phyloP scores from a whole-genome alignment of 2,888 invertebrate genomes.

The Eulithis testata region DNA sequence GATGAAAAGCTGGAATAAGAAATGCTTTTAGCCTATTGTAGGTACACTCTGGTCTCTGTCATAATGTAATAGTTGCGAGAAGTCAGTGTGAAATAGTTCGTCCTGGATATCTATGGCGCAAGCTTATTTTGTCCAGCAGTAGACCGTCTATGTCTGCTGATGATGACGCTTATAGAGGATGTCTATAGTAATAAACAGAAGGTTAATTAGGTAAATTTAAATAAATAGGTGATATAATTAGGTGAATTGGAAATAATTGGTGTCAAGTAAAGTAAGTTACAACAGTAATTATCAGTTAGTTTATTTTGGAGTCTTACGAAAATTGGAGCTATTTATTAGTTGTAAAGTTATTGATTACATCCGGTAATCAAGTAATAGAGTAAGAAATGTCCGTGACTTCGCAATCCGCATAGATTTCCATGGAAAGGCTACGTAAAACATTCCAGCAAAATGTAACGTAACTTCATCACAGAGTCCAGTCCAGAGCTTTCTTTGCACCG shows the following conservation, averaged over 20 bases:
- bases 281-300: background rate
- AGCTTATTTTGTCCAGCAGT: background rate
- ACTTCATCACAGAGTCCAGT: no score
- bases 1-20: constrained; percentile 58
- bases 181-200: constrained; percentile 7
- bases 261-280: constrained; percentile 20
- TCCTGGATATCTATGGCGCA: background rate
- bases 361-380: constrained; percentile 4
- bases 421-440: no score
- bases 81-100: background rate
- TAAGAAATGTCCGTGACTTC: no score
- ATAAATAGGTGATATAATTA: background rate
- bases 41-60: no score
- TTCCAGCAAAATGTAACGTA: no score
- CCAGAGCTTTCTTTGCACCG: no score
- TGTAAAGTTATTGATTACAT: constrained; percentile 7
- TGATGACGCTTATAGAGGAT: constrained; percentile 1
- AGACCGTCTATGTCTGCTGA: background rate
- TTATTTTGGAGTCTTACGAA: constrained; percentile 9
- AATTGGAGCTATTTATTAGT: constrained; percentile 3
- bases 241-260: constrained; percentile 3
- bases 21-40: constrained; percentile 1
- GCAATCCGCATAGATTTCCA: no score
- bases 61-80: no score
- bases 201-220: constrained; percentile 9